Percentiles rank a stretch among this genome's conserved stretches.
Conservation (phyloP, 2,797 vertebrate genomes). For the Capromys pilorides region DNA sequence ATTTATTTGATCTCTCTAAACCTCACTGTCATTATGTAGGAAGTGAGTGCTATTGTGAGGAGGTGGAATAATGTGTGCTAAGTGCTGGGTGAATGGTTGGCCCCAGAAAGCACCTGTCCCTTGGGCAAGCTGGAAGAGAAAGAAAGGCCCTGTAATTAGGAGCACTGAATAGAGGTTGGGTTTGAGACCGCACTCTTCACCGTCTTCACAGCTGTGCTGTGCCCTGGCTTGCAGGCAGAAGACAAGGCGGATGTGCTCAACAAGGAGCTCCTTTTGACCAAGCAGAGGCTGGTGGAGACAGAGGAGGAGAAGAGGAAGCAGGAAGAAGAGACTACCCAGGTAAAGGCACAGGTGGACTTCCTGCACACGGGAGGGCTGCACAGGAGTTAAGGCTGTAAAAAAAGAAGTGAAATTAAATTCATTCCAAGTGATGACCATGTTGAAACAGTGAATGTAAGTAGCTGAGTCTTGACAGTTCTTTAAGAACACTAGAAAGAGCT, state of each 20-base stretch:
- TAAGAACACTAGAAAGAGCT: background rate
- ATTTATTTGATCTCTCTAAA: background rate
- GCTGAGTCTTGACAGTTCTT: background rate
- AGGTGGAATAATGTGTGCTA: background rate
- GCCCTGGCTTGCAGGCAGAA: constrained; percentile 89
- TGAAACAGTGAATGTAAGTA: background rate
- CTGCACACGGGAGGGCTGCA: background rate
- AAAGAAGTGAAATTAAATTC: background rate
- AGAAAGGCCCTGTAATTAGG: background rate
- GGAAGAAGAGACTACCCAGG: constrained; percentile 97
- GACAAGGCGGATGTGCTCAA: constrained; percentile 98
- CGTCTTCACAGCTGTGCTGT: background rate
- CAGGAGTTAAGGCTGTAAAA: too few relatives aligned
- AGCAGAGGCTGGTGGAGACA: constrained; percentile 96
- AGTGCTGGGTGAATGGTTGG: background rate
- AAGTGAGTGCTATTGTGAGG: background rate
- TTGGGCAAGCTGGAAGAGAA: background rate
- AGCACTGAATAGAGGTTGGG: background rate
- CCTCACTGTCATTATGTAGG: background rate
- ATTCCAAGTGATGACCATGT: too few relatives aligned
- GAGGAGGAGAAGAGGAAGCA: constrained; percentile 97
- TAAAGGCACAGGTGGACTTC: constrained; percentile 70
- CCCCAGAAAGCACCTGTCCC: background rate
- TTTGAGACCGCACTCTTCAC: background rate
- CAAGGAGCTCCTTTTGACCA: constrained; percentile 97